Conservation (phyloP, 2,113 vertebrate species). For the Petrocephalus zakoni region DNA sequence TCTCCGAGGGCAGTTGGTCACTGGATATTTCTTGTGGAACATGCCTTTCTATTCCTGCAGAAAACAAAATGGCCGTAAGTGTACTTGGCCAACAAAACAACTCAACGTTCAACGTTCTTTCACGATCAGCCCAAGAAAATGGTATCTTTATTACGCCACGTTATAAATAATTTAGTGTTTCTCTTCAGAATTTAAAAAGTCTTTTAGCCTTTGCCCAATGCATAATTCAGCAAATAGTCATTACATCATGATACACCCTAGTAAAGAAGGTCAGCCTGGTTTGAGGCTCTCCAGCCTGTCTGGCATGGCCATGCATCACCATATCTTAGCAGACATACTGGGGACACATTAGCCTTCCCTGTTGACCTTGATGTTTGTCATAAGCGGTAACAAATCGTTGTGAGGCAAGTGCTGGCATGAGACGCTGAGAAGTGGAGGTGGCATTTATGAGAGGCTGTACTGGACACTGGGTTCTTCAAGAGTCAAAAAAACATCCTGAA, state of each 20-base stretch:
- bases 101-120: neutral
- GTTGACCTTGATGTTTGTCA: slow-evolving; percentile 15
- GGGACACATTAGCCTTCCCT: slow-evolving; percentile 1
- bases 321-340: neutral
- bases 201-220: slow-evolving; percentile 1
- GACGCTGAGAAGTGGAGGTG: neutral
- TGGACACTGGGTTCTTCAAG: slow-evolving; percentile 11
- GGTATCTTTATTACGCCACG: neutral
- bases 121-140: neutral
- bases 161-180: neutral
- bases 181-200: neutral
- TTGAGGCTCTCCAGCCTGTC: neutral
- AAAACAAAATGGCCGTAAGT: neutral
- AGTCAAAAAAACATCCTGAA: neutral
- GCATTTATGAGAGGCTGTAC: slow-evolving; percentile 2
- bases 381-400: neutral
- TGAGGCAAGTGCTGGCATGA: neutral
- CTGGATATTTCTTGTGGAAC: slow-evolving; percentile 72
- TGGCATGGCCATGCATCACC: neutral
- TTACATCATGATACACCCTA: neutral
- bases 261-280: neutral
- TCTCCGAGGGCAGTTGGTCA: slow-evolving; percentile 82
- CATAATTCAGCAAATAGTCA: slow-evolving; percentile 19
- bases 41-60: slow-evolving; percentile 55
- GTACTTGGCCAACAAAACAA: neutral